A percentile compares a stretch with the other conserved stretches of the same genome.
These are phyloP conservation scores for Cyanoderma ruficeps DNA, from an alignment of 2,113 vertebrate genomes.

Conservation along the genomic window DNA sequence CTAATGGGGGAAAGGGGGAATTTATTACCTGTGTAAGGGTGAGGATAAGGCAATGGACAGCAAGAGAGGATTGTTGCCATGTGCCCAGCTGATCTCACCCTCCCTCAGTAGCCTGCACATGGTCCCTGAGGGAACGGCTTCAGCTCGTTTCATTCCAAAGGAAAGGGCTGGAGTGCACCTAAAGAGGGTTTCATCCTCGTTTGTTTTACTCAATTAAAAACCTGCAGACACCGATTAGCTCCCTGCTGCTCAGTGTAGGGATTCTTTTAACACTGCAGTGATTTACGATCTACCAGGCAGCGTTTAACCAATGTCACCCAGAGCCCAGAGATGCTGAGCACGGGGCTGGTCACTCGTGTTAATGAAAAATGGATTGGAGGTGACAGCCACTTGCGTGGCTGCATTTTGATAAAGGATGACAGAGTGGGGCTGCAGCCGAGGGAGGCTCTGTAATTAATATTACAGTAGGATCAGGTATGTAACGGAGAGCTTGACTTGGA, in stretches of 20 bases:
- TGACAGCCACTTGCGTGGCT: neutral
- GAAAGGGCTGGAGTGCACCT: constrained; percentile 20
- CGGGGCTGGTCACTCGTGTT: constrained; percentile 36
- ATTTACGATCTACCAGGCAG: constrained; percentile 60
- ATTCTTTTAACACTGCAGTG: constrained; percentile 36
- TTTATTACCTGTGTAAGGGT: neutral
- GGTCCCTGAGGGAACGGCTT: neutral
- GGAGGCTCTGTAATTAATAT: constrained; percentile 61
- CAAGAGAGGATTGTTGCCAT: neutral
- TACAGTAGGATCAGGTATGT: constrained; percentile 27
- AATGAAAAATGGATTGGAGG: constrained; percentile 61
- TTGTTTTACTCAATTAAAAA: constrained; percentile 73
- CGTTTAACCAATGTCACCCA: constrained; percentile 52
- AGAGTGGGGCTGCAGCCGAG: neutral
- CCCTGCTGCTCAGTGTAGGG: constrained; percentile 6
- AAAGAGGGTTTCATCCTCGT: constrained; percentile 13
- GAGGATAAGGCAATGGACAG: neutral
- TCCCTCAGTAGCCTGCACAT: neutral
- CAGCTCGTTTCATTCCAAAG: neutral
- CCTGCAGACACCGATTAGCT: constrained; percentile 58
- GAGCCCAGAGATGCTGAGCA: constrained; percentile 27
- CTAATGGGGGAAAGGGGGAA: neutral
- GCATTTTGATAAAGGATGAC: constrained; percentile 55
- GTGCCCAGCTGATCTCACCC: neutral
- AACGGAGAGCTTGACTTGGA: neutral